A percentile compares a stretch with the other conserved stretches of the same genome.
Evolutionary conservation across 2,113 vertebrate genomes (phyloP).

Genomic region (Dipodomys merriami): DNA sequence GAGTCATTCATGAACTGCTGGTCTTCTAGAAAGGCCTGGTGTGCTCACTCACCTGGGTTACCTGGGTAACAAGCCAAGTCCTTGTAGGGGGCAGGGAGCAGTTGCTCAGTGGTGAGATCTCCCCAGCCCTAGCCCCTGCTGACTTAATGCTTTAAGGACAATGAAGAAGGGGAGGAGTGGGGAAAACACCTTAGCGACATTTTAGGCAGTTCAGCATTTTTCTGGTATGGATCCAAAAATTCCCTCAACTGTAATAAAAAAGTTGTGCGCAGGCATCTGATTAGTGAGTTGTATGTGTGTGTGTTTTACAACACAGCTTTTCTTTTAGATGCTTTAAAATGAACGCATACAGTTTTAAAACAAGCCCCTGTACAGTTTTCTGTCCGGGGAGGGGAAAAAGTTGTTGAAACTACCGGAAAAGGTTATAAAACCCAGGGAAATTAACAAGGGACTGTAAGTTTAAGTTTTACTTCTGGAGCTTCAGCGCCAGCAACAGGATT

Average conservation of each 20-base stretch:
- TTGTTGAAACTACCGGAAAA: conserved; percentile 54
- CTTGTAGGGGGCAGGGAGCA: conserved; percentile 71
- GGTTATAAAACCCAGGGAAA: conserved; percentile 10
- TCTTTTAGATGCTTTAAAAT: conserved; percentile 70
- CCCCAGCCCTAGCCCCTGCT: not conserved
- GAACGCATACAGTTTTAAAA: conserved; percentile 54
- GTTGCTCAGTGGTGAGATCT: conserved; percentile 61
- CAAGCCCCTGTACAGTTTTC: conserved; percentile 55
- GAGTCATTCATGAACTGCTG: conserved; percentile 83
- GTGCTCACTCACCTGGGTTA: conserved; percentile 79
- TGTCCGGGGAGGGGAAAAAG: conserved; percentile 45
- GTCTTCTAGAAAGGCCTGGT: conserved; percentile 77
- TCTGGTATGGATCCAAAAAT: conserved; percentile 66
- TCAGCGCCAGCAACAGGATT: not conserved
- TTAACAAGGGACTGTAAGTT: not conserved
- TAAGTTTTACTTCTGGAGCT: not conserved
- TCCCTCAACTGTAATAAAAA: conserved; percentile 74
- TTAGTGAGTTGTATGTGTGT: conserved; percentile 53
- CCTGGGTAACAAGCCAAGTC: conserved; percentile 79
- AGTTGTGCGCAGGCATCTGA: conserved; percentile 60
- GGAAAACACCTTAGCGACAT: conserved; percentile 60
- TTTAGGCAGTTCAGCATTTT: conserved; percentile 74
- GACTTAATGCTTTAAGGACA: conserved; percentile 73
- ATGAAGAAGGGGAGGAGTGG: conserved; percentile 32
- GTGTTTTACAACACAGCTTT: conserved; percentile 68